These are phyloP conservation scores for Pseudolycoriella hygida DNA, from an alignment of 2,888 invertebrate genomes.

Conservation along the genomic window DNA sequence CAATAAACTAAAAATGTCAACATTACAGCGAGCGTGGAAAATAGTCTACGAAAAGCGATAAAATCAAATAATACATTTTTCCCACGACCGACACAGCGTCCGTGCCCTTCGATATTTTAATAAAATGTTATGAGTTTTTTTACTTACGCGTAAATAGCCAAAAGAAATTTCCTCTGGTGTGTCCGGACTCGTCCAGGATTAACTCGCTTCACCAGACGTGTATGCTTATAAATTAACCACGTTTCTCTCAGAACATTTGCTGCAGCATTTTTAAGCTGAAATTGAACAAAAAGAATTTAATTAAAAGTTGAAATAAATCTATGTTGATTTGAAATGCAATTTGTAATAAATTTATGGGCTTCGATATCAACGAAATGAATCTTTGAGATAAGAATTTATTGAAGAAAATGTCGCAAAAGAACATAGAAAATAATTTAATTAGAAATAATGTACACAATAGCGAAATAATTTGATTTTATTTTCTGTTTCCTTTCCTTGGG, in stretches of 20 bases:
- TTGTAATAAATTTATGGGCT: too few relatives aligned
- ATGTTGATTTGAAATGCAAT: neutral
- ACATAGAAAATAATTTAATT: neutral
- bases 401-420: neutral
- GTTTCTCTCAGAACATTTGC: constrained; percentile 98
- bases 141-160: constrained; percentile 97
- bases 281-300: neutral
- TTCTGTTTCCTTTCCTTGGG: too few relatives aligned
- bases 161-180: constrained; percentile 96
- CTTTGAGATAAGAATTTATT: neutral
- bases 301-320: neutral
- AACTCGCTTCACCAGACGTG: constrained; percentile 92
- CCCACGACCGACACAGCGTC: too few relatives aligned
- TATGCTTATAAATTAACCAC: constrained; percentile 99
- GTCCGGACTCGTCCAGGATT: constrained; percentile 91
- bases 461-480: too few relatives aligned
- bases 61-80: too few relatives aligned
- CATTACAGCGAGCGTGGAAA: too few relatives aligned
- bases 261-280: constrained; percentile 96
- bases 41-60: too few relatives aligned
- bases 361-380: too few relatives aligned
- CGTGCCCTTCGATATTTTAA: too few relatives aligned
- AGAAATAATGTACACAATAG: too few relatives aligned
- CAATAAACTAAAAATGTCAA: too few relatives aligned
- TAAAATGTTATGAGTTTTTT: neutral